Conservation (phyloP, 2,888 invertebrate species). For the Melinaea marsaeus region DNA sequence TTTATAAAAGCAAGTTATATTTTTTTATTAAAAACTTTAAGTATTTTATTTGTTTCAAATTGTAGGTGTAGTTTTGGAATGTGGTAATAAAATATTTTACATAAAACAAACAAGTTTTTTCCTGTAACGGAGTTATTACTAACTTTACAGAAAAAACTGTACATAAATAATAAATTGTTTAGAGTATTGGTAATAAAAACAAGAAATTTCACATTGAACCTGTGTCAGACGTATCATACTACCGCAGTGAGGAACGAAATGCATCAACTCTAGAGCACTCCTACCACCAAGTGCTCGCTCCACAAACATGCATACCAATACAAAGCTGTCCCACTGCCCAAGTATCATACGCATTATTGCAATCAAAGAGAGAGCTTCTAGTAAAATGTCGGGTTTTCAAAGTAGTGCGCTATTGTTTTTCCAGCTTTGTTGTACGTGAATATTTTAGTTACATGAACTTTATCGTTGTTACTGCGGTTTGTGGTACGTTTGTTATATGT, state of each 20-base stretch:
- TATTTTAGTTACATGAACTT: conserved; percentile 17
- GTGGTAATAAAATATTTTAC: too few species aligned
- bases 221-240: not conserved
- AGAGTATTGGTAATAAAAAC: not conserved
- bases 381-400: conserved; percentile 27
- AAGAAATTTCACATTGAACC: not conserved
- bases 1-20: too few species aligned
- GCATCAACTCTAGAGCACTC: conserved; percentile 23
- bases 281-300: conserved; percentile 20
- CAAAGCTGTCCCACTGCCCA: conserved; percentile 34
- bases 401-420: conserved; percentile 26
- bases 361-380: conserved; percentile 38
- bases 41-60: too few species aligned
- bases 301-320: conserved; percentile 19
- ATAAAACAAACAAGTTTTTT: too few species aligned
- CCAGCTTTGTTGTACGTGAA: conserved; percentile 27
- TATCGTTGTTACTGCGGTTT: not conserved
- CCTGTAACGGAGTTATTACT: too few species aligned
- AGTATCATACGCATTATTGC: conserved; percentile 34
- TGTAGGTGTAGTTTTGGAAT: too few species aligned
- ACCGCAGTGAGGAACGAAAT: conserved; percentile 19
- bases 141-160: too few species aligned
- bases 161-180: too few species aligned
- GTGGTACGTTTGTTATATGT: not conserved
- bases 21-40: too few species aligned